Evolutionary conservation across 2,113 vertebrate species (phyloP).

Genomic region (Chlorocebus sabaeus): DNA sequence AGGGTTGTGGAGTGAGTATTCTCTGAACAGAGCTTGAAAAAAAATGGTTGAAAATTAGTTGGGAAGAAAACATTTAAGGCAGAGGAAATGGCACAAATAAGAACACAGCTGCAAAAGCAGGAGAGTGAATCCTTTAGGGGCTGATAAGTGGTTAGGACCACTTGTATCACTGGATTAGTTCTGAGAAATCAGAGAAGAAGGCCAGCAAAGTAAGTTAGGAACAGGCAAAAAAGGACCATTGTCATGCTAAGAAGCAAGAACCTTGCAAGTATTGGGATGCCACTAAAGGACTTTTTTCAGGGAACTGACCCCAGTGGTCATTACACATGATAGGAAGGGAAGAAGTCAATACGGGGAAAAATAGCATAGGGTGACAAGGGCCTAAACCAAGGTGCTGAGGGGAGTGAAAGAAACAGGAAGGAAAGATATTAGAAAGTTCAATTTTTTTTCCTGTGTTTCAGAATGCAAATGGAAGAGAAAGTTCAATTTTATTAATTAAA

Average conservation of each 20-base stretch:
- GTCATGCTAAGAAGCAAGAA: not conserved
- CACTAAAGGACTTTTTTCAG: not conserved
- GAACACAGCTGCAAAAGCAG: not conserved
- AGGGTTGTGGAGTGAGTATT: not conserved
- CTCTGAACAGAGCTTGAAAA: not conserved
- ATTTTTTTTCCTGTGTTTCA: not conserved
- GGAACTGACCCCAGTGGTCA: not conserved
- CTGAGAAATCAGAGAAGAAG: not conserved
- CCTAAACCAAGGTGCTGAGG: not conserved
- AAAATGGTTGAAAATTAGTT: not conserved
- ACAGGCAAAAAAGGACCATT: not conserved
- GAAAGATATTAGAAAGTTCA: not conserved
- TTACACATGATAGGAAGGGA: not conserved
- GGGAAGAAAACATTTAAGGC: not conserved
- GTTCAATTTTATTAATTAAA: not conserved
- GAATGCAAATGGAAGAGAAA: not conserved
- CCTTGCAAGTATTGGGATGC: not conserved
- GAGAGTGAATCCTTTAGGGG: not conserved
- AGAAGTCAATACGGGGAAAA: not conserved
- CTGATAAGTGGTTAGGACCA: not conserved
- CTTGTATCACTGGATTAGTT: not conserved
- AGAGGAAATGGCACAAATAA: not conserved
- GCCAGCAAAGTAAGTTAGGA: not conserved
- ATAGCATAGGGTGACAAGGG: not conserved
- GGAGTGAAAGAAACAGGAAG: not conserved